Percentiles rank a stretch among this genome's conserved stretches.
phyloP scores from a whole-genome alignment of 1,140 invertebrate species.

The Danaus plexippus region DNA sequence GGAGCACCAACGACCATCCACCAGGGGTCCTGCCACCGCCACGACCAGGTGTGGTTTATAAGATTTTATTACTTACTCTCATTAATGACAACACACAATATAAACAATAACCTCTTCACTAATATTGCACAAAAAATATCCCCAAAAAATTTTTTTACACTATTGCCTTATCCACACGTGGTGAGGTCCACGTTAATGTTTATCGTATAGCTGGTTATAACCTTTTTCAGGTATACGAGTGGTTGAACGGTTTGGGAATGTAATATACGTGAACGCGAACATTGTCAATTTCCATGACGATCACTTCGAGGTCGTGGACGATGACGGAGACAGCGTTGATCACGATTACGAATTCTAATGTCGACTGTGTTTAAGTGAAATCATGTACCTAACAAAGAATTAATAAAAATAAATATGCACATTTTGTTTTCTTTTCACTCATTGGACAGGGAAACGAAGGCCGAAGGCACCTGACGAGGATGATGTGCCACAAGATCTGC shows the following conservation, averaged over 20 bases:
- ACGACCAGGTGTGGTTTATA: constrained; percentile 18
- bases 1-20: constrained; percentile 39
- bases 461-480: background rate
- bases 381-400: too few relatives aligned
- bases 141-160: too few relatives aligned
- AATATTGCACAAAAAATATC: too few relatives aligned
- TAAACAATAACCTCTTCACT: too few relatives aligned
- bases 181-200: too few relatives aligned
- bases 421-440: constrained; percentile 5
- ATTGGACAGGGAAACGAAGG: constrained; percentile 25
- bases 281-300: constrained; percentile 57
- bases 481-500: constrained; percentile 24
- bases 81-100: too few relatives aligned
- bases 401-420: too few relatives aligned
- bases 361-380: too few relatives aligned
- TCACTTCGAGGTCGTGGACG: constrained; percentile 47
- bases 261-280: constrained; percentile 51
- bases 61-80: too few relatives aligned
- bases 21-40: constrained; percentile 27
- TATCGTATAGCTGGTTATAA: too few relatives aligned
- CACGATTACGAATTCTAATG: constrained; percentile 57
- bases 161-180: too few relatives aligned
- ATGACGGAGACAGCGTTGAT: constrained; percentile 57
- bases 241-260: constrained; percentile 44
- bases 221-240: constrained; percentile 41